These are phyloP conservation scores for Phoebastria nigripes DNA, from an alignment of 2,797 vertebrate genomes.

Conservation along the genomic window DNA sequence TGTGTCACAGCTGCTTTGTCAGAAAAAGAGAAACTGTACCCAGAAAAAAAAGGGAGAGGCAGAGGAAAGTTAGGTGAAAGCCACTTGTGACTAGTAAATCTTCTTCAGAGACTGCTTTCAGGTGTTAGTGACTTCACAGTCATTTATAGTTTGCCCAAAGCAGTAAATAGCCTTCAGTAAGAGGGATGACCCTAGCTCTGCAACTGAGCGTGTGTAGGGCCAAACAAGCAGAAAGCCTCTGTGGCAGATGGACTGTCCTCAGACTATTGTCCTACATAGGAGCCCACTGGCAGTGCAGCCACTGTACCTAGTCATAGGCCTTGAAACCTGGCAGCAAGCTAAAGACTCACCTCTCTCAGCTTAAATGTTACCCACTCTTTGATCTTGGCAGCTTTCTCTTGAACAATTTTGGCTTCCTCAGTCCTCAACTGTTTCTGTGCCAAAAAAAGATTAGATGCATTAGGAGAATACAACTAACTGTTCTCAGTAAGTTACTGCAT, in stretches of 20 bases:
- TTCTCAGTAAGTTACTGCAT: not conserved
- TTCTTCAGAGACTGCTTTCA: not conserved
- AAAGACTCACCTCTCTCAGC: constrained; percentile 84
- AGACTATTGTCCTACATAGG: not conserved
- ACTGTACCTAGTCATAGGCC: not conserved
- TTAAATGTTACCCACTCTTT: constrained; percentile 96
- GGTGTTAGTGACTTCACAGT: not conserved
- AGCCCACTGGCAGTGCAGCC: not conserved
- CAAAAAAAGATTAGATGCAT: constrained; percentile 3
- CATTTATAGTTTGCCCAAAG: not conserved
- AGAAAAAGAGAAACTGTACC: not conserved
- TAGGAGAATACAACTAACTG: not conserved
- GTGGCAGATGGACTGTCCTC: not conserved
- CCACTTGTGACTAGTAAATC: not conserved
- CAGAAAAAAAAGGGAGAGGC: not conserved
- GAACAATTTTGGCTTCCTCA: constrained; percentile 90
- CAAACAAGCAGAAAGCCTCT: not conserved
- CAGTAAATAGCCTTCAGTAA: not conserved
- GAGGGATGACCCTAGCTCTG: not conserved
- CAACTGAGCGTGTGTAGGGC: not conserved
- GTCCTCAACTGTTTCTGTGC: constrained; percentile 86
- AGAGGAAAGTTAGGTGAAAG: not conserved
- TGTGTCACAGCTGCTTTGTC: not conserved
- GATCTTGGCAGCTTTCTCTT: constrained; percentile 95
- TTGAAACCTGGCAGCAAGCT: not conserved